phyloP scores from a whole-genome alignment of 2,113 vertebrate species.

The Ovis canadensis region DNA sequence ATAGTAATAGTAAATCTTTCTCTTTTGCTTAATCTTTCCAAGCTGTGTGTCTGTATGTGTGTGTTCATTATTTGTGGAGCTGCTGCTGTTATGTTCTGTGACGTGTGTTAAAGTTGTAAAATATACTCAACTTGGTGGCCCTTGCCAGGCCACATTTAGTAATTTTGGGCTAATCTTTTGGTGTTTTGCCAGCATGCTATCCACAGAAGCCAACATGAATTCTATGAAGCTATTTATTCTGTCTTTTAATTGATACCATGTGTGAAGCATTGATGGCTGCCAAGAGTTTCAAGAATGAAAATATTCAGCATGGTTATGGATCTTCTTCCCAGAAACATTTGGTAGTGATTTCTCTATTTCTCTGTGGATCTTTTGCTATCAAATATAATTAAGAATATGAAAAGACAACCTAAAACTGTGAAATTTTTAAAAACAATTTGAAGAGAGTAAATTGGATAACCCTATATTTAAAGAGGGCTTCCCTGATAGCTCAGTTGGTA shows the following conservation, averaged over 20 bases:
- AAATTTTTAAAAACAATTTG: background rate
- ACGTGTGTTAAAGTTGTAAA: conserved; percentile 43
- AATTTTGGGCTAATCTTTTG: conserved; percentile 22
- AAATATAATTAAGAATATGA: conserved; percentile 18
- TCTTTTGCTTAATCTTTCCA: conserved; percentile 5
- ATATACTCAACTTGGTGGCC: background rate
- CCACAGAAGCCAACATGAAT: conserved; percentile 30
- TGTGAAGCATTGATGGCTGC: conserved; percentile 32
- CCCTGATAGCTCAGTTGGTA: background rate
- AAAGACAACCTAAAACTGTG: conserved; percentile 31
- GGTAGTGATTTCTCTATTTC: conserved; percentile 54
- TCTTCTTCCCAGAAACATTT: conserved; percentile 32
- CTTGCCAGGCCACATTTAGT: background rate
- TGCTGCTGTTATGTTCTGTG: background rate
- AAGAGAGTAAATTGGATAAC: conserved; percentile 8
- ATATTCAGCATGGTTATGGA: conserved; percentile 17
- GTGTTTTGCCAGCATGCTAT: background rate
- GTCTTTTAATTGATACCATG: conserved; percentile 55
- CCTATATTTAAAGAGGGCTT: background rate
- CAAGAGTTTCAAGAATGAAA: conserved; percentile 60
- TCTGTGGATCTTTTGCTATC: conserved; percentile 28
- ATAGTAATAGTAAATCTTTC: background rate
- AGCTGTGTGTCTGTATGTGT: background rate
- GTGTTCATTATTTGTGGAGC: background rate
- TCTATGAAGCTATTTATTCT: conserved; percentile 28